Conservation (phyloP, 2,113 vertebrate genomes). For the Trinectes maculatus region DNA sequence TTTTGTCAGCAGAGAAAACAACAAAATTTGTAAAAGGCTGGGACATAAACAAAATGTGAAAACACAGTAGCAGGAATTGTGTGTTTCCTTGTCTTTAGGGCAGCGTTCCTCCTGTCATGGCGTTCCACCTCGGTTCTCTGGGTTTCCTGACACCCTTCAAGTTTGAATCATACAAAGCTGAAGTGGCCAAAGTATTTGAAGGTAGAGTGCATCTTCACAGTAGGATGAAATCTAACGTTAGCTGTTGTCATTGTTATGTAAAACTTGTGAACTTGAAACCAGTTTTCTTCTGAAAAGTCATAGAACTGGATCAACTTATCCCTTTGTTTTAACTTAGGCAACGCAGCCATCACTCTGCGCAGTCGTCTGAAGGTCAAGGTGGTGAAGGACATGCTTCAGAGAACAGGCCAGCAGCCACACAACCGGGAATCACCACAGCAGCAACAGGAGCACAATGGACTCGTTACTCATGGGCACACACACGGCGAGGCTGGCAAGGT, state of each 20-base stretch:
- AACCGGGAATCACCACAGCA: conserved; percentile 34
- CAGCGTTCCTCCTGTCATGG: conserved; percentile 87
- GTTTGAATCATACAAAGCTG: conserved; percentile 84
- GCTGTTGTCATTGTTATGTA: not conserved
- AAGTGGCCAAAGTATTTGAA: conserved; percentile 86
- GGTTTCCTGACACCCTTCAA: conserved; percentile 86
- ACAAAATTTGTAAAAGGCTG: too few species aligned
- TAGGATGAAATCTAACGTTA: not conserved
- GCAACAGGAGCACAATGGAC: conserved; percentile 73
- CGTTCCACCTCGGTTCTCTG: conserved; percentile 85
- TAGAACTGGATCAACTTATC: not conserved
- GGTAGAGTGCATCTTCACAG: conserved; percentile 59
- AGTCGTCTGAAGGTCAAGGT: conserved; percentile 86
- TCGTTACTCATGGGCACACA: conserved; percentile 68
- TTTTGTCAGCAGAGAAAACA: too few species aligned
- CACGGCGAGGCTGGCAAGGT: conserved; percentile 79
- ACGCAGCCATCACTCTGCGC: conserved; percentile 84
- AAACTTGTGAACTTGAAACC: not conserved
- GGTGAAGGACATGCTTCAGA: conserved; percentile 81
- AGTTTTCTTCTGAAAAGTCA: not conserved
- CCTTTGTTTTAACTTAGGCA: conserved; percentile 65
- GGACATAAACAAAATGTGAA: too few species aligned
- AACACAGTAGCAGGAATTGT: not conserved
- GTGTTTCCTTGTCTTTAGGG: conserved; percentile 49
- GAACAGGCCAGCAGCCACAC: conserved; percentile 36